Conservation (phyloP, 1,140 invertebrate genomes). For the Drosophila ficusphila region DNA sequence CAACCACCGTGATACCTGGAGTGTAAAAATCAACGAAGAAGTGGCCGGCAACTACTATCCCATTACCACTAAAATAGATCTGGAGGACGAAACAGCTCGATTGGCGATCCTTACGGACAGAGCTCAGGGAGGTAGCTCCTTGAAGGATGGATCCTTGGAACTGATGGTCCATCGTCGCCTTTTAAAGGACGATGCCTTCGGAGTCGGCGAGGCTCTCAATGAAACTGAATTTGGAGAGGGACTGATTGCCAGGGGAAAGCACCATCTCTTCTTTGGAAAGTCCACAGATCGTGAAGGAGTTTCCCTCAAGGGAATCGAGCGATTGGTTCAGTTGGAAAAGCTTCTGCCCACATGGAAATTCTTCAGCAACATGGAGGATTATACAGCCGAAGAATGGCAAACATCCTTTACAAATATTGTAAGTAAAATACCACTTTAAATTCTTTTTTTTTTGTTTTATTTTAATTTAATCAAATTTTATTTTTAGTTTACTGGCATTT, state of each 20-base stretch:
- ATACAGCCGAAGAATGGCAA: constrained; percentile 56
- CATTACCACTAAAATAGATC: constrained; percentile 92
- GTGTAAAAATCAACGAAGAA: constrained; percentile 45
- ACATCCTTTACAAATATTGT: constrained; percentile 63
- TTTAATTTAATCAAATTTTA: background rate
- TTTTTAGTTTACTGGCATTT: constrained; percentile 79
- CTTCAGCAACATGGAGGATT: constrained; percentile 66
- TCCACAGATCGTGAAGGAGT: constrained; percentile 83
- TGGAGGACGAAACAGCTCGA: constrained; percentile 85
- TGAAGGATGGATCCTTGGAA: constrained; percentile 90
- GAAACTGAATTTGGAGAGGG: constrained; percentile 92
- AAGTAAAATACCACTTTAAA: constrained; percentile 5
- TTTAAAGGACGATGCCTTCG: constrained; percentile 95
- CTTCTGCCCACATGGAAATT: constrained; percentile 77
- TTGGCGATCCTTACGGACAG: constrained; percentile 92
- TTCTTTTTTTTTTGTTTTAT: background rate
- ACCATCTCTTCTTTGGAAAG: constrained; percentile 87
- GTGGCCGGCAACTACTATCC: constrained; percentile 96
- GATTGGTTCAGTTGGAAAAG: constrained; percentile 61
- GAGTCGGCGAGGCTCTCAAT: constrained; percentile 96
- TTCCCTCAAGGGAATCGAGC: constrained; percentile 57
- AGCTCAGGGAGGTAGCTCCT: constrained; percentile 94
- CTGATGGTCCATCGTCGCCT: constrained; percentile 95
- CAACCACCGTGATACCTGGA: constrained; percentile 87
- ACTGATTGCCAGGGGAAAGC: constrained; percentile 91